Base-by-base conservation (phyloP, 2,113 vertebrate genomes). In the Centropus bengalensis region DNA sequence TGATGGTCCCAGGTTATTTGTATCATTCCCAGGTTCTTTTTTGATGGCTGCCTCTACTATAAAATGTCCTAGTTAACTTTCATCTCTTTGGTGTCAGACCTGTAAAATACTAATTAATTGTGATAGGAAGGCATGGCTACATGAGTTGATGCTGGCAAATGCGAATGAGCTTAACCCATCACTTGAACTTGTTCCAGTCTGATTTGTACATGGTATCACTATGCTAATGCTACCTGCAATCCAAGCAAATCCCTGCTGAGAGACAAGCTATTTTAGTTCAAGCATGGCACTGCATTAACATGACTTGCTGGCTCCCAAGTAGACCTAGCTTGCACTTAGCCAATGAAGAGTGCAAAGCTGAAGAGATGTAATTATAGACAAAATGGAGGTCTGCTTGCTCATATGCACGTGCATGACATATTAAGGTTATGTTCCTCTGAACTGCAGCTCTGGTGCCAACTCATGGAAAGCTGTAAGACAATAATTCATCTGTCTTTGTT, bases 241-340 rank as follows among this genome's bases (percentile, higher is more conserved):
- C 38, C 55, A 78, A 33, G 64, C n/a, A 87, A 88, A 87, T 94
- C 74, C 32, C 75, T 64, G 64, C 38, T 88, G 89, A 95, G 54
- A 84, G 88, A 88, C 42, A 49, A 54, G 55, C 13, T 44, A n/a
- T 54, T 92, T 89, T 86, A 51, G 16, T 76, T 84, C 55, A 68
- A 85, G 55, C 22, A 38, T 0, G 0, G 64, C 38, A 58, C 80
- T 73, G 69, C n/a, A 6, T 44, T 42, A 56, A 69, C 45, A 12
- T 45, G 66, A 68, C 44, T 85, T 64, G 44, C 38, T 40, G 40
- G 49, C 75, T 85, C 44, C 23, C 44, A 67, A 47, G 17, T n/a
- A 81, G 75, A 63, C 64, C 63, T 30, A 18, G 17, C n/a, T 73
- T 68, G 42, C 17, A 45, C 36, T 14, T 59, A 33, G 44, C 27